A percentile compares a stretch with the other conserved stretches of the same genome.
phyloP scores from a whole-genome alignment of 2,797 vertebrate species.

The Tauraco hartlaubi region DNA sequence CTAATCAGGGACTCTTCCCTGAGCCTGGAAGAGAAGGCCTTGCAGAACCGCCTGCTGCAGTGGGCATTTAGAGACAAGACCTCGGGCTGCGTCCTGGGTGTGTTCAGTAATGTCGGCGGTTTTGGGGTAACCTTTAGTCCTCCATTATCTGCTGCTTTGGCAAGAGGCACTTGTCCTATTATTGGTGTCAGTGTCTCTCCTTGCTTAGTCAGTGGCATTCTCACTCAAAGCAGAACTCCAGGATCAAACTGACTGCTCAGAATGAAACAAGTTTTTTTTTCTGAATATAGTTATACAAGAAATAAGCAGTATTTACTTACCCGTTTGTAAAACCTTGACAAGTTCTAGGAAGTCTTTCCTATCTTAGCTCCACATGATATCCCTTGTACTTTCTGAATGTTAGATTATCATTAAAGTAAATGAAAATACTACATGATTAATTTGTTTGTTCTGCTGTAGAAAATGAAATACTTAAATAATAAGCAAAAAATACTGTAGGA shows the following conservation, averaged over 20 bases:
- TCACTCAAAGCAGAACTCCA: background rate
- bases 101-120: background rate
- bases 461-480: background rate
- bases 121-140: background rate
- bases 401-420: background rate
- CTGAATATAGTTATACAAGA: background rate
- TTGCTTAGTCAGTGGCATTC: background rate
- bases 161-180: background rate
- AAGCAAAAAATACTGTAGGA: background rate
- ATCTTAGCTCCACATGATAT: background rate
- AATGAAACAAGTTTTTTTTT: background rate
- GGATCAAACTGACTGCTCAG: background rate
- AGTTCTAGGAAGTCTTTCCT: background rate
- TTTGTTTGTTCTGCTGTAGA: background rate
- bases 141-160: background rate
- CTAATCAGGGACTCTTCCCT: background rate
- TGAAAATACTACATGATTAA: background rate
- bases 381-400: background rate
- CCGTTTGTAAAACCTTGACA: background rate
- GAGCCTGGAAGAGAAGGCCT: background rate
- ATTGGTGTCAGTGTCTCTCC: background rate
- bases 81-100: background rate
- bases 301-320: background rate
- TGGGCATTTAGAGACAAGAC: accelerated
- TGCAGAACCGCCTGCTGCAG: background rate